Conservation (phyloP, 2,888 invertebrate species). For the Aleiodes alternator region DNA sequence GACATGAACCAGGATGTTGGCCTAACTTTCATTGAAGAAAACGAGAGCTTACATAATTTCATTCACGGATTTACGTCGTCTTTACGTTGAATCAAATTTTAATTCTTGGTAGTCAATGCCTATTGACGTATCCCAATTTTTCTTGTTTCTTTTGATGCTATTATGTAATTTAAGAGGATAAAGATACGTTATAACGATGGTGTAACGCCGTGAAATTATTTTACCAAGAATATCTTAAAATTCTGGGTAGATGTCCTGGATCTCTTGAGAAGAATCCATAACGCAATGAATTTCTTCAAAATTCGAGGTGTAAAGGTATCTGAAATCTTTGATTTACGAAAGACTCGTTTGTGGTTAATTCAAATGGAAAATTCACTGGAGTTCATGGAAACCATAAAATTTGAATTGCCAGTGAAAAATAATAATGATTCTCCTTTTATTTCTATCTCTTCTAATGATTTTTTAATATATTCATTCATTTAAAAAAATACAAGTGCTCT, state of each 20-base stretch:
- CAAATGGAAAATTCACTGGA: not conserved
- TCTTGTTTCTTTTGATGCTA: slow-evolving; percentile 10
- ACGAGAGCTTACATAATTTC: slow-evolving; percentile 46
- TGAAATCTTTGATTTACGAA: slow-evolving; percentile 13
- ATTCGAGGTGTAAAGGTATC: slow-evolving; percentile 6
- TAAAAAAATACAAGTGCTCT: too few relatives aligned
- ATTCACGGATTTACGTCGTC: slow-evolving; percentile 33
- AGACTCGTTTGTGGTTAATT: slow-evolving; percentile 15
- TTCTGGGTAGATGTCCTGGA: slow-evolving; percentile 39
- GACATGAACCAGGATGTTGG: slow-evolving; percentile 47
- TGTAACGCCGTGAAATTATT: slow-evolving; percentile 20
- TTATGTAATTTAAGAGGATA: slow-evolving; percentile 23
- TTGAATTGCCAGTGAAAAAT: too few relatives aligned
- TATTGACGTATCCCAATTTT: not conserved
- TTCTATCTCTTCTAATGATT: too few relatives aligned
- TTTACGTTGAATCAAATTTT: slow-evolving; percentile 33
- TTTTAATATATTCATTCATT: too few relatives aligned
- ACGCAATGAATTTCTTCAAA: slow-evolving; percentile 21
- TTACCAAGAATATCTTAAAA: slow-evolving; percentile 36
- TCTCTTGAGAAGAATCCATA: slow-evolving; percentile 15
- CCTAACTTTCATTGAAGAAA: slow-evolving; percentile 51
- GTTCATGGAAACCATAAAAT: slow-evolving; percentile 2
- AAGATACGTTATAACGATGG: slow-evolving; percentile 15
- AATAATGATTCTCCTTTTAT: too few relatives aligned
- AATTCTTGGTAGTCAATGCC: slow-evolving; percentile 25